phyloP scores from a whole-genome alignment of 2,797 vertebrate genomes.

The Jordanella pulchra region DNA sequence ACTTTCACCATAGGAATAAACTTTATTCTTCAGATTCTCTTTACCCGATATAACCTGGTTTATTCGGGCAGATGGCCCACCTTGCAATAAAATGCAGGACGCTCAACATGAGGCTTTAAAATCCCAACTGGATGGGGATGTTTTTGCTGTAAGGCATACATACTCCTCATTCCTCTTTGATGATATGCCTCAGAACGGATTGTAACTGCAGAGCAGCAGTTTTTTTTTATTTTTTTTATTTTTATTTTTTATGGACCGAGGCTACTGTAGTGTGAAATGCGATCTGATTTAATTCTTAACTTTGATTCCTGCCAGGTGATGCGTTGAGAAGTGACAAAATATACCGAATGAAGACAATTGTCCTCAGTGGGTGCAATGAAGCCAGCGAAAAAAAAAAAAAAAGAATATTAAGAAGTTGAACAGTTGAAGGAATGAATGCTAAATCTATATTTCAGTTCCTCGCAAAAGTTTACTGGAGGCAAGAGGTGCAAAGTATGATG shows the following conservation, averaged over 20 bases:
- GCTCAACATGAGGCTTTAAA: slow-evolving; percentile 17
- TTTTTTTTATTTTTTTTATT: slow-evolving; percentile 1
- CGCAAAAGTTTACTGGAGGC: background rate
- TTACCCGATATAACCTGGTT: slow-evolving; percentile 1
- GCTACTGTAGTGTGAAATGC: slow-evolving; percentile 12
- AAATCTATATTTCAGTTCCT: background rate
- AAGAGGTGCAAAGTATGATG: too few species aligned
- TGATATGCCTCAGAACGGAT: slow-evolving; percentile 1
- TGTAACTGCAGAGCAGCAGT: slow-evolving; percentile 15
- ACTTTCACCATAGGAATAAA: background rate
- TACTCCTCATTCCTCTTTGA: background rate
- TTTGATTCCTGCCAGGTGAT: slow-evolving; percentile 20
- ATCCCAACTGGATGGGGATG: slow-evolving; percentile 1
- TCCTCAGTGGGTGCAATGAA: background rate
- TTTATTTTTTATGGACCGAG: slow-evolving; percentile 8
- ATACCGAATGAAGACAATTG: background rate
- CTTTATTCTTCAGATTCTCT: background rate
- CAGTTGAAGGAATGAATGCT: background rate
- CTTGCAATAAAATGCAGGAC: slow-evolving; percentile 15
- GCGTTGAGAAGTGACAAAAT: slow-evolving; percentile 3
- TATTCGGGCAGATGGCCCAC: slow-evolving; percentile 17
- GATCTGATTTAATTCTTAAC: slow-evolving; percentile 15
- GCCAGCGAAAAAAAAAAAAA: background rate
- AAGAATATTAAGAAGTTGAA: background rate
- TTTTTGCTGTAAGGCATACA: slow-evolving; percentile 6